These are phyloP conservation scores for Sebastes nivosus DNA, from an alignment of 2,797 vertebrate species.

Conservation along the genomic window DNA sequence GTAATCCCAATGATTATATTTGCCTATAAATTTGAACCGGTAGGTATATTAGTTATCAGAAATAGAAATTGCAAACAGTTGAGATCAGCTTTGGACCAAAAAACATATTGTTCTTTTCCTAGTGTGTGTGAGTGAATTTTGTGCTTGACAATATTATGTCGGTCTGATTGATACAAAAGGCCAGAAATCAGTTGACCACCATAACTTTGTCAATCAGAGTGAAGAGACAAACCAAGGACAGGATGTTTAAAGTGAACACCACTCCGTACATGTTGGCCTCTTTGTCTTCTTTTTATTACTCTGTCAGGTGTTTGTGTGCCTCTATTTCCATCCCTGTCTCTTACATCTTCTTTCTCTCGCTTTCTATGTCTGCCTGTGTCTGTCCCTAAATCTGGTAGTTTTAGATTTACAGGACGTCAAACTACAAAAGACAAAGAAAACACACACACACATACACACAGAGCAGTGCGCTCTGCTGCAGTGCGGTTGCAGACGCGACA, in stretches of 20 bases:
- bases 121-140: background rate
- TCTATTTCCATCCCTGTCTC: slow-evolving; percentile 6
- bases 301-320: background rate
- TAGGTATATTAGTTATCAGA: background rate
- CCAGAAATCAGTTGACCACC: background rate
- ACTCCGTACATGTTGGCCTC: background rate
- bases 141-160: background rate
- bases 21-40: background rate
- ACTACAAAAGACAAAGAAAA: slow-evolving; percentile 13
- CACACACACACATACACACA: slow-evolving; percentile 10
- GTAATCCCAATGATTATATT: background rate
- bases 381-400: slow-evolving; percentile 14
- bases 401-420: slow-evolving; percentile 17
- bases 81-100: background rate
- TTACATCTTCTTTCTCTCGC: background rate
- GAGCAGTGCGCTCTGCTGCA: slow-evolving; percentile 59
- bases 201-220: background rate
- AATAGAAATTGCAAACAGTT: background rate
- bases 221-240: background rate
- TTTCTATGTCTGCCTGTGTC: background rate
- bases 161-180: background rate
- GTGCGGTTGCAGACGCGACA: slow-evolving; percentile 56
- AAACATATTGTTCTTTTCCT: background rate
- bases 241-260: background rate
- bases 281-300: background rate